Percentiles rank a stretch among this genome's conserved stretches.
Conservation (phyloP, 2,888 invertebrate genomes). For the Thysanoteuthis rhombus region DNA sequence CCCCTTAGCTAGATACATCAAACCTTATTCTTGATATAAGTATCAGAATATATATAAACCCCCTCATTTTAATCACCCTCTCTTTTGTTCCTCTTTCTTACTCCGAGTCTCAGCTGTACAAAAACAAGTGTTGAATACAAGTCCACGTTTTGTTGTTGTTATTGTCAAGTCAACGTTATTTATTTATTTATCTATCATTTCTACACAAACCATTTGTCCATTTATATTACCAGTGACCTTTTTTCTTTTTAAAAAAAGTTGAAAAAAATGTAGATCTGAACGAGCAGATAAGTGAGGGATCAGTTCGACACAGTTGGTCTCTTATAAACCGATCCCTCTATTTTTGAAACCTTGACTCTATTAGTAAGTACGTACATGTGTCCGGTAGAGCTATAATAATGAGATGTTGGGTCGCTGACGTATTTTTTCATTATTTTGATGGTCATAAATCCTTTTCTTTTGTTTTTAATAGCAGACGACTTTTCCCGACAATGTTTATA, state of each 20-base stretch:
- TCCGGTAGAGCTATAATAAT: not conserved
- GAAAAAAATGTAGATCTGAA: not conserved
- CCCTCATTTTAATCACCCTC: too few species aligned
- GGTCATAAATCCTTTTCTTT: too few species aligned
- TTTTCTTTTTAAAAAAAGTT: not conserved
- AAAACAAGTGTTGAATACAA: not conserved
- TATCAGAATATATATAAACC: too few species aligned
- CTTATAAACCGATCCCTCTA: not conserved
- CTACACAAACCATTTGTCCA: too few species aligned
- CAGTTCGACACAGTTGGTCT: not conserved
- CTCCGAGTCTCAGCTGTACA: not conserved
- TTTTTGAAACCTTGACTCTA: not conserved
- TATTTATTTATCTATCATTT: too few species aligned
- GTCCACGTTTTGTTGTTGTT: not conserved
- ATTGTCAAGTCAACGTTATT: not conserved
- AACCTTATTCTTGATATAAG: too few species aligned
- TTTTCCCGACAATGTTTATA: too few species aligned
- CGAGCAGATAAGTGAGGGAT: not conserved
- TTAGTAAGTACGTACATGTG: not conserved
- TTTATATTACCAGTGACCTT: too few species aligned
- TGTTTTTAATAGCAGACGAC: too few species aligned
- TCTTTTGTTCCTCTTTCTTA: not conserved
- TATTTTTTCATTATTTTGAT: not conserved
- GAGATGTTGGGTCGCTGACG: not conserved
- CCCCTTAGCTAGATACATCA: too few species aligned